Evolutionary conservation across 2,797 vertebrate species (phyloP).

Genomic region (Mormyrops boulengeri): DNA sequence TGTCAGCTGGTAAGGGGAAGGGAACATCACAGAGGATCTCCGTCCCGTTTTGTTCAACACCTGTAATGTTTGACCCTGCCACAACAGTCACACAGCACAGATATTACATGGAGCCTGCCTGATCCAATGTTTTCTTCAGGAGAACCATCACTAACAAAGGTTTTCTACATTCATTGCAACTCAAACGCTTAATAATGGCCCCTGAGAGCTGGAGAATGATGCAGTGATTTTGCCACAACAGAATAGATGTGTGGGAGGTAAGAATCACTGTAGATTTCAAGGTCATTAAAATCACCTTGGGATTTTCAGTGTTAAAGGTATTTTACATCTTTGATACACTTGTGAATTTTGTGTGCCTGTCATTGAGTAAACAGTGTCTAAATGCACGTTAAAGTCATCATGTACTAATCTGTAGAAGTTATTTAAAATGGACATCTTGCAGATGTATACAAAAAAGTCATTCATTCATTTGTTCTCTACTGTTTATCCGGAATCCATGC

Average conservation of each 20-base stretch:
- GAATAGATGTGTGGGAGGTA: conserved; percentile 45
- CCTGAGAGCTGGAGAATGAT: conserved; percentile 59
- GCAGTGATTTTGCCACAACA: conserved; percentile 53
- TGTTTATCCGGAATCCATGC: background rate
- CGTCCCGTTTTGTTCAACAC: conserved; percentile 56
- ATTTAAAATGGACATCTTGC: background rate
- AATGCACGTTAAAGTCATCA: conserved; percentile 7
- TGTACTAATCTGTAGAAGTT: background rate
- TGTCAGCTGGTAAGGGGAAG: conserved; percentile 56
- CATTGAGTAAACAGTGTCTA: background rate
- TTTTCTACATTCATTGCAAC: conserved; percentile 53
- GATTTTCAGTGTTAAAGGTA: background rate
- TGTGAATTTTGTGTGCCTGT: background rate
- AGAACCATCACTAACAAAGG: background rate
- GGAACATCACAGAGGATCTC: conserved; percentile 59
- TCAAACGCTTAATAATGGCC: conserved; percentile 57
- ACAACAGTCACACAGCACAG: background rate
- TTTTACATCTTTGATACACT: background rate
- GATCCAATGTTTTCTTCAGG: conserved; percentile 1
- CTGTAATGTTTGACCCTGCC: conserved; percentile 46
- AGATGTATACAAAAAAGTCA: background rate
- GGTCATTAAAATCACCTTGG: no score
- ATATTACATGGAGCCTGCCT: background rate
- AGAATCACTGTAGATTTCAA: conserved; percentile 50
- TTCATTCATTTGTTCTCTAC: background rate